Evolutionary conservation across 1,140 invertebrate genomes (phyloP).

Genomic region (Lepidotrigona ventralis): DNA sequence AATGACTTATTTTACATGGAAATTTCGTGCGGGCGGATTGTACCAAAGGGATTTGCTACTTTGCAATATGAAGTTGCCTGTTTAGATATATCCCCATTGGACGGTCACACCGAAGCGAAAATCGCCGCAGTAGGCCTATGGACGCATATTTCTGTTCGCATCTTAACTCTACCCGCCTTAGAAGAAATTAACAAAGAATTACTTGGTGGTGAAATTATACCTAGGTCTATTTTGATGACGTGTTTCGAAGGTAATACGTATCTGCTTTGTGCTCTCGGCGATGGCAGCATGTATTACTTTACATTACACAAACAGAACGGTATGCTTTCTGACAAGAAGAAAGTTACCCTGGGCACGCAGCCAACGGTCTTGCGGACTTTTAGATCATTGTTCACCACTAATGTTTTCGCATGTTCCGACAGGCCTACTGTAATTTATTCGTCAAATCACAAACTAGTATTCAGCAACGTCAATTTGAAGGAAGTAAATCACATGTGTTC

Average conservation of each 20-base stretch:
- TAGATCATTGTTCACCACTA: constrained; percentile 94
- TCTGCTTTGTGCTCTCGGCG: constrained; percentile 95
- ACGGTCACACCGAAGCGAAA: constrained; percentile 83
- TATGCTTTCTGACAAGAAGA: constrained; percentile 90
- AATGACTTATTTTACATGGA: constrained; percentile 94
- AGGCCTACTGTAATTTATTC: constrained; percentile 99
- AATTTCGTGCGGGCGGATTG: constrained; percentile 85
- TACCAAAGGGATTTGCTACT: constrained; percentile 84
- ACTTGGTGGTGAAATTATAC: constrained; percentile 96
- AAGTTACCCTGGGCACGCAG: constrained; percentile 97
- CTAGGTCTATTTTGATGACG: constrained; percentile 96
- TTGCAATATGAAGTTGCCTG: constrained; percentile 98
- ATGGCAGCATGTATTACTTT: constrained; percentile 99
- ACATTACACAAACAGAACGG: constrained; percentile 88
- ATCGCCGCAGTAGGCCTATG: constrained; percentile 96
- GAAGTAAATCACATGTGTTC: constrained; percentile 99
- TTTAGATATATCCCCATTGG: constrained; percentile 94
- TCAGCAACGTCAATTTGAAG: constrained; percentile 99
- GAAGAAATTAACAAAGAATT: constrained; percentile 91
- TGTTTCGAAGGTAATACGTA: constrained; percentile 96
- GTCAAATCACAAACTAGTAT: constrained; percentile 99
- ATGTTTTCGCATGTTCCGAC: constrained; percentile 99
- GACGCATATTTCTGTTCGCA: constrained; percentile 97
- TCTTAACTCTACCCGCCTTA: constrained; percentile 89
- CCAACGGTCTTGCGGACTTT: constrained; percentile 97